Percentiles rank a stretch among this genome's conserved stretches.
Evolutionary conservation across 2,113 vertebrate species (phyloP).

Genomic region (Cheirogaleus medius): DNA sequence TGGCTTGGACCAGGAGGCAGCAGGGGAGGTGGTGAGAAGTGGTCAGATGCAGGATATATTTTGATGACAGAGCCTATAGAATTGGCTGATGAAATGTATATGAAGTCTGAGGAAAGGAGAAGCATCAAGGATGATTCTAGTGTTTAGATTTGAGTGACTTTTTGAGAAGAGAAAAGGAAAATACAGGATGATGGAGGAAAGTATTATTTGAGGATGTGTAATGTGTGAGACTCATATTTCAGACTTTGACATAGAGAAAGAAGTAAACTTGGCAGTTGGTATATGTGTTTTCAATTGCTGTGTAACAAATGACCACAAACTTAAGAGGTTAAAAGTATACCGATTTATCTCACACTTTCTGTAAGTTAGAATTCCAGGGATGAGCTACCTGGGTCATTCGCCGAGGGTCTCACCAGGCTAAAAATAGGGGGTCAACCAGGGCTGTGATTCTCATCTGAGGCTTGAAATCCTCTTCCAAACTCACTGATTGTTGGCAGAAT

Average conservation of each 20-base stretch:
- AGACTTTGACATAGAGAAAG: background rate
- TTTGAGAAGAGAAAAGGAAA: background rate
- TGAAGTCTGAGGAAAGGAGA: background rate
- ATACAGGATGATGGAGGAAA: background rate
- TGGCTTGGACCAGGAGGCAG: background rate
- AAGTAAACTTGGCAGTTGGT: constrained; percentile 37
- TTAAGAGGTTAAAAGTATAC: constrained; percentile 19
- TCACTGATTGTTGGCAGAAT: constrained; percentile 60
- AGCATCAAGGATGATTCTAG: background rate
- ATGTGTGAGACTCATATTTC: background rate
- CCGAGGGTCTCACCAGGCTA: background rate
- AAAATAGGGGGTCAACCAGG: constrained; percentile 35
- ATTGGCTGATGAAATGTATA: background rate
- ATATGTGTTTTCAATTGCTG: constrained; percentile 18
- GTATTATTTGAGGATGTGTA: background rate
- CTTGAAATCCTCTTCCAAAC: constrained; percentile 40
- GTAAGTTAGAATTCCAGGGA: background rate
- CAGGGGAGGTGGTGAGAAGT: background rate
- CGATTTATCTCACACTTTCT: background rate
- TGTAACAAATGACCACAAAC: background rate
- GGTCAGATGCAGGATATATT: background rate
- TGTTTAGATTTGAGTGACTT: background rate
- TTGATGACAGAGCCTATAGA: background rate
- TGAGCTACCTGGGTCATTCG: background rate
- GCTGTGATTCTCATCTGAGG: constrained; percentile 20